Evolutionary conservation across 2,888 invertebrate genomes (phyloP).

Genomic region (Zaprionus lineosus): DNA sequence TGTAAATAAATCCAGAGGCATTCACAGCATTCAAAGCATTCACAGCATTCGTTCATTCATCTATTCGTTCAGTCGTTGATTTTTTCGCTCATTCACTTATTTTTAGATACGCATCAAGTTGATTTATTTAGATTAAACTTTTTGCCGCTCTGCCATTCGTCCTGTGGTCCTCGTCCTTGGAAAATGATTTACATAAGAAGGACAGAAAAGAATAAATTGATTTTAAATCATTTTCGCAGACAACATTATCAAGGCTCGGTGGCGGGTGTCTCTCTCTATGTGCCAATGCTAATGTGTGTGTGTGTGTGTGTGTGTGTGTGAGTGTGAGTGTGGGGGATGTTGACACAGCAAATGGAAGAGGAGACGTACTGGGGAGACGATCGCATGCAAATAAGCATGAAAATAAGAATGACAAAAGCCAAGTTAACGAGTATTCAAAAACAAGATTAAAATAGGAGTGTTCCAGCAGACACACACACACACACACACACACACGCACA

Average conservation of each 20-base stretch:
- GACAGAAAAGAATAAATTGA: constrained; percentile 79
- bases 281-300: too few species aligned
- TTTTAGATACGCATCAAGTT: constrained; percentile 75
- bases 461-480: constrained; percentile 32
- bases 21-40: constrained; percentile 43
- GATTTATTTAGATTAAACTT: constrained; percentile 78
- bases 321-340: too few species aligned
- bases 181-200: constrained; percentile 78
- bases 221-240: constrained; percentile 80
- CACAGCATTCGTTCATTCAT: constrained; percentile 44
- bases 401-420: constrained; percentile 78
- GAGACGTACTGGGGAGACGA: constrained; percentile 5
- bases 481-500: constrained; percentile 1
- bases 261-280: too few species aligned
- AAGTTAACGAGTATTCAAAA: constrained; percentile 79
- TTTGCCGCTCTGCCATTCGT: constrained; percentile 42
- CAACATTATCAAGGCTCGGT: constrained; percentile 23
- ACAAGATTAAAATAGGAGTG: constrained; percentile 78
- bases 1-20: constrained; percentile 72
- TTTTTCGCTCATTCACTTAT: constrained; percentile 46
- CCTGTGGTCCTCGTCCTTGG: constrained; percentile 43
- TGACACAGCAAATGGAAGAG: too few species aligned
- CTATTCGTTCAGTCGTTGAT: constrained; percentile 36
- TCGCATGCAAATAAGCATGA: constrained; percentile 78
- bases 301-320: too few species aligned